These are phyloP conservation scores for Chloebia gouldiae DNA, from an alignment of 2,113 vertebrate species.

Conservation along the genomic window DNA sequence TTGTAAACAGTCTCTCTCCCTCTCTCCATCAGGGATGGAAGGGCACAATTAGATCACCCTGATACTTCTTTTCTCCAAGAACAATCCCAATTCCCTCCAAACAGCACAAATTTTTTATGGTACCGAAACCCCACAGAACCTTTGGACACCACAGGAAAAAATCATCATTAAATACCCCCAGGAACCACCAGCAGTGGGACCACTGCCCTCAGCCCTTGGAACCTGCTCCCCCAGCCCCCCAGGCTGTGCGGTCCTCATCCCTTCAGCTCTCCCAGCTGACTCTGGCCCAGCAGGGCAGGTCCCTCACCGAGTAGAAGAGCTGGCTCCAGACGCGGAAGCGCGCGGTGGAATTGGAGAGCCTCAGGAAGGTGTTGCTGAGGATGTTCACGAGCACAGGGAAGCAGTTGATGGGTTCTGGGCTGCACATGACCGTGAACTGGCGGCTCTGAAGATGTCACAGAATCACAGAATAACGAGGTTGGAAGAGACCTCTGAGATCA, in stretches of 20 bases:
- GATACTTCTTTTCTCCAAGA: not conserved
- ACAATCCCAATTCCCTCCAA: not conserved
- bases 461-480: too few relatives aligned
- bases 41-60: not conserved
- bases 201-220: not conserved
- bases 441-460: slow-evolving; percentile 60
- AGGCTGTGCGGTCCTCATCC: not conserved
- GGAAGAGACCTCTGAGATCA: too few relatives aligned
- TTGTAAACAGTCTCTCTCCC: not conserved
- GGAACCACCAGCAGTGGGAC: not conserved
- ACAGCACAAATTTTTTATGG: fast-evolving
- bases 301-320: slow-evolving; percentile 48
- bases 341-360: slow-evolving; percentile 65
- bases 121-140: not conserved
- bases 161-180: not conserved
- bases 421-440: slow-evolving; percentile 79
- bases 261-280: fast-evolving
- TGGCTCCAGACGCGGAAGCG: slow-evolving; percentile 78
- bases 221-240: not conserved
- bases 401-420: slow-evolving; percentile 81
- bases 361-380: slow-evolving; percentile 83
- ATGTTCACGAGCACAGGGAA: slow-evolving; percentile 80
- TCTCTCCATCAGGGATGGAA: not conserved
- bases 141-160: not conserved
- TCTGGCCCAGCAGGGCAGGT: not conserved